Conservation (phyloP, 2,888 invertebrate species). For the Sialis lutaria region DNA sequence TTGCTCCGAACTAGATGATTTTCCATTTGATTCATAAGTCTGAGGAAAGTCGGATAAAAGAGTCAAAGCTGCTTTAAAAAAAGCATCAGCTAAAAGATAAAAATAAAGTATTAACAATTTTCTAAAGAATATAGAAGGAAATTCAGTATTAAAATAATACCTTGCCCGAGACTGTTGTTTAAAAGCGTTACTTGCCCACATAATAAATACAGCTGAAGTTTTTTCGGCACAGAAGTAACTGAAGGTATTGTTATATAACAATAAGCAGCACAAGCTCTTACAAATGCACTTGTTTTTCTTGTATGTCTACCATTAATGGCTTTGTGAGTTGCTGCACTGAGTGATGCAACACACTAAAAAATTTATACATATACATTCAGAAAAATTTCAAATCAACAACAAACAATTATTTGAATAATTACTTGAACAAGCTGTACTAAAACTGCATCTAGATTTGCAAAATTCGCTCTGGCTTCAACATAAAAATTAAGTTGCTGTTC, state of each 20-base stretch:
- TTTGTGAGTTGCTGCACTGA: conserved; percentile 49
- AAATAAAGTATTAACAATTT: not conserved
- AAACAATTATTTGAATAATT: conserved; percentile 13
- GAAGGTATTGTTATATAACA: conserved; percentile 96
- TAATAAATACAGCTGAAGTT: conserved; percentile 70
- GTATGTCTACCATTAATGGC: conserved; percentile 60
- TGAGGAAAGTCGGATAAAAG: conserved; percentile 63
- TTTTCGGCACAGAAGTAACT: conserved; percentile 57
- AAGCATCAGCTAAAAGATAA: conserved; percentile 64
- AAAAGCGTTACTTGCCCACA: conserved; percentile 78
- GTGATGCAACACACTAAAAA: conserved; percentile 58
- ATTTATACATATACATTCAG: conserved; percentile 6
- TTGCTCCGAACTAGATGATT: conserved; percentile 51
- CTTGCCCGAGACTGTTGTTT: conserved; percentile 84
- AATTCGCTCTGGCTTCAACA: conserved; percentile 78
- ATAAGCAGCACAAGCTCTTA: conserved; percentile 88
- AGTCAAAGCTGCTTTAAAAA: conserved; percentile 75
- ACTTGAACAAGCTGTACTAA: conserved; percentile 75
- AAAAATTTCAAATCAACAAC: not conserved
- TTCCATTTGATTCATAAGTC: conserved; percentile 52
- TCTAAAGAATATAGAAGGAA: not conserved
- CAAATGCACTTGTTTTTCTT: conserved; percentile 67
- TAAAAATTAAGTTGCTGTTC: conserved; percentile 88
- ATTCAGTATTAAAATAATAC: conserved; percentile 25
- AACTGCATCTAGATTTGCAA: conserved; percentile 80